phyloP scores from a whole-genome alignment of 2,888 invertebrate species.

The Rotaria socialis region DNA sequence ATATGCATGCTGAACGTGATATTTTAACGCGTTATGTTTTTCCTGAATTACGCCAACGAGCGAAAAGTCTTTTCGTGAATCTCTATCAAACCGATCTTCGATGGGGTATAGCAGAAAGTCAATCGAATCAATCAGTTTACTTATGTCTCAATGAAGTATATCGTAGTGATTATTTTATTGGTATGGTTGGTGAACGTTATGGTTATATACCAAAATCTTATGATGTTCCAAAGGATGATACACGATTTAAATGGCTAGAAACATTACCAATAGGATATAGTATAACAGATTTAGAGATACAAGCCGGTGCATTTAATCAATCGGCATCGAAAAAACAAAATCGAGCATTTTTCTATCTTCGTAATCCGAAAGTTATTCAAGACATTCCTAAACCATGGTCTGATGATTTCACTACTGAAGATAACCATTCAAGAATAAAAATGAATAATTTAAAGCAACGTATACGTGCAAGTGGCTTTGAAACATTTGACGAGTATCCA shows the following conservation, averaged over 20 bases:
- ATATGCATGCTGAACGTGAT: conserved; percentile 62
- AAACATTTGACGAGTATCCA: conserved; percentile 57
- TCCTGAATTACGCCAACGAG: conserved; percentile 59
- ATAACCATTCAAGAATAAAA: conserved; percentile 49
- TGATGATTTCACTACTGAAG: conserved; percentile 53
- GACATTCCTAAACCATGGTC: conserved; percentile 53
- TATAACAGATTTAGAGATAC: conserved; percentile 43
- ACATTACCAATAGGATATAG: conserved; percentile 50
- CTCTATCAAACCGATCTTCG: conserved; percentile 52
- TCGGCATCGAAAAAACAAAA: conserved; percentile 56
- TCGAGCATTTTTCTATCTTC: conserved; percentile 58
- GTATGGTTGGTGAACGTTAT: conserved; percentile 53
- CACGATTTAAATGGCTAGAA: conserved; percentile 57
- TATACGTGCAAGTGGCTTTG: conserved; percentile 53
- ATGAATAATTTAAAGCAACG: conserved; percentile 53
- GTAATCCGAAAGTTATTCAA: conserved; percentile 53
- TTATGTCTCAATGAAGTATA: conserved; percentile 54
- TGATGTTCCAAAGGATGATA: conserved; percentile 51
- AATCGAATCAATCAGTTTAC: conserved; percentile 51
- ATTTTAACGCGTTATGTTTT: conserved; percentile 60
- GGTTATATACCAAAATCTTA: conserved; percentile 55
- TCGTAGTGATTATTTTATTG: conserved; percentile 53
- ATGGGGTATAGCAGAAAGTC: conserved; percentile 53
- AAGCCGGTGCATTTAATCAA: conserved; percentile 48
- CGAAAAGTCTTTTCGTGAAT: conserved; percentile 53